Conservation (phyloP, 2,797 vertebrate species). For the Enoplosus armatus region DNA sequence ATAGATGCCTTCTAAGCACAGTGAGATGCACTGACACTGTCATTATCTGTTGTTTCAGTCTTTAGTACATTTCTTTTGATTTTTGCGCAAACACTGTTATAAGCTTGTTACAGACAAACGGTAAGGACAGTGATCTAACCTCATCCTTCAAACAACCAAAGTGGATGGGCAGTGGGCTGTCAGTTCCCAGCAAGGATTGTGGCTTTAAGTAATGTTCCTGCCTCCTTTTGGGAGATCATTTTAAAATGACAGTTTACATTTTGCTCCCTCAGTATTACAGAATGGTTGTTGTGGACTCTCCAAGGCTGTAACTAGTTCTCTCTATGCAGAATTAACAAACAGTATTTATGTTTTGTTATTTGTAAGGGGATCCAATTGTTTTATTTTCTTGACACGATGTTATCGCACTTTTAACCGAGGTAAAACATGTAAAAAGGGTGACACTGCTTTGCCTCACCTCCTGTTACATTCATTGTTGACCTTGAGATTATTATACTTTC, state of each 20-base stretch:
- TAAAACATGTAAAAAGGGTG: conserved; percentile 26
- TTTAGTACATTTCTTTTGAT: conserved; percentile 29
- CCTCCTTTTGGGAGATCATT: conserved; percentile 31
- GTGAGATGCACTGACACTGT: conserved; percentile 64
- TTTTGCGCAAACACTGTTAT: conserved; percentile 48
- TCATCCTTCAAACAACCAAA: conserved; percentile 58
- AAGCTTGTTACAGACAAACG: conserved; percentile 7
- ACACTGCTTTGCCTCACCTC: conserved; percentile 25
- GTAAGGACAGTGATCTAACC: conserved; percentile 26
- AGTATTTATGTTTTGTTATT: conserved; percentile 17
- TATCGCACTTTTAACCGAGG: conserved; percentile 74
- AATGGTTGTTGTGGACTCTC: conserved; percentile 37
- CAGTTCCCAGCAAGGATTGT: conserved; percentile 56
- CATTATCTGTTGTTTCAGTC: conserved; percentile 42
- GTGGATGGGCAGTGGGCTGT: conserved; percentile 38
- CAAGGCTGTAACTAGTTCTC: conserved; percentile 34
- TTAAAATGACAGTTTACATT: conserved; percentile 58
- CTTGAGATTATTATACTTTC: conserved; percentile 57
- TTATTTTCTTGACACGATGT: conserved; percentile 19
- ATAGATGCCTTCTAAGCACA: conserved; percentile 65
- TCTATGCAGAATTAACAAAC: conserved; percentile 62
- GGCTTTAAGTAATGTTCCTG: conserved; percentile 59
- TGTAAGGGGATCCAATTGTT: conserved; percentile 32
- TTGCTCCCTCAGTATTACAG: conserved; percentile 59
- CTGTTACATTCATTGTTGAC: conserved; percentile 36